Base-by-base conservation (phyloP, 2,888 invertebrate species). In the Rotaria macrura region DNA sequence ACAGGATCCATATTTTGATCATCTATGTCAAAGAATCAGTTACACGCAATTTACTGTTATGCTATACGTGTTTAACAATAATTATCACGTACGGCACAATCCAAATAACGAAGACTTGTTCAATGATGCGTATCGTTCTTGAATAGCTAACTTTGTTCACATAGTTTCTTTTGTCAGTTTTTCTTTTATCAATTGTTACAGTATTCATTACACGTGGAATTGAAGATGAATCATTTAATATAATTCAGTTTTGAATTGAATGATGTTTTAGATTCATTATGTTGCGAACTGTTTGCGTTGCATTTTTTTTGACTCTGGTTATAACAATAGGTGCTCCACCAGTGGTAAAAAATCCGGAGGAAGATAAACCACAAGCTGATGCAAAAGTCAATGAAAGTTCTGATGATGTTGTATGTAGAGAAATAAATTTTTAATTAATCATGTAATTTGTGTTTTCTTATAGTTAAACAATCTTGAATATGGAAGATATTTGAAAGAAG, bases 401-500 rank as follows among this genome's bases (percentile, higher is more conserved):
- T 5, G 65, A 65, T 34, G 65, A 65, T 38, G 20, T 14, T 5
- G 65, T 65, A 65, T 9, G 52, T 23, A 3, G 2, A 3, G 2
- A 52, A 23, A 20, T 52, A 23, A 23, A 4, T 65, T 14, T 29
- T 5, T 17, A 65, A 20, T 29, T 65, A 34, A 17, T 65, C 38
- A 4, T n/a, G 2, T 40, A 14, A 14, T 79, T 79, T 9, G n/a
- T n/a, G n/a, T 4, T 43, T 79, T 79, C 2, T 14, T 79, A 34
- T 79, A 79, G 79, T 25, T 79, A 43, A 9, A 79, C 20, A 2
- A 79, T 29, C 83, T 86, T n/a, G 89, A 89, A 79, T 97, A 97
- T 91, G 94, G 95, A 88, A 92, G 95, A 79, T 97, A 97, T 90
- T 91, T 97, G 79, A 94, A 94, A 88, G 95, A 97, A 91, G 95